Percentiles rank a stretch among this genome's conserved stretches.
These are phyloP conservation scores for Rhea pennata DNA, from an alignment of 2,113 vertebrate genomes.

Conservation along the genomic window DNA sequence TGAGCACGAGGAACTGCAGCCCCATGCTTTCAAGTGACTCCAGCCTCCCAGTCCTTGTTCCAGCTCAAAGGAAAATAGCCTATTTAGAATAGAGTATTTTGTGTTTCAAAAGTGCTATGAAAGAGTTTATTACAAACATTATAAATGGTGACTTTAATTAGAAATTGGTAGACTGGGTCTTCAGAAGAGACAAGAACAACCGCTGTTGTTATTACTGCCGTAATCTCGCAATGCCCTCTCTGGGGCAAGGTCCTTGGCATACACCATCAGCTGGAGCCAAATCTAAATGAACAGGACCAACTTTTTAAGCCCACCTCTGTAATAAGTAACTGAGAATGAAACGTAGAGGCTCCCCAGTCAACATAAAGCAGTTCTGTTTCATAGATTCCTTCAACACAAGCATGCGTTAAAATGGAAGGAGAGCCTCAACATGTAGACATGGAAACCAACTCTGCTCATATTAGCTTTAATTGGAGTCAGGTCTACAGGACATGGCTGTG, in stretches of 20 bases:
- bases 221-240: not conserved
- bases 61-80: conserved; percentile 50
- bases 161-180: conserved; percentile 41
- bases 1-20: conserved; percentile 8
- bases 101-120: conserved; percentile 7
- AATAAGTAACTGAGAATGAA: not conserved
- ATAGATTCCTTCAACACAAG: not conserved
- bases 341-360: not conserved
- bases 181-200: not conserved
- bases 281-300: conserved; percentile 6
- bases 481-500: not conserved
- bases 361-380: not conserved
- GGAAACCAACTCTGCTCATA: not conserved
- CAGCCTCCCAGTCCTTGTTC: not conserved
- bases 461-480: not conserved
- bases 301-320: not conserved
- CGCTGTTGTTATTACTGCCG: not conserved
- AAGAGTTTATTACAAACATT: conserved; percentile 44
- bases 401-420: not conserved
- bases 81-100: not conserved
- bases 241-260: not conserved
- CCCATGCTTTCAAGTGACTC: conserved; percentile 26
- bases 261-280: not conserved
- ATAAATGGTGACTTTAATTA: conserved; percentile 28
- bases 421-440: not conserved